Evolutionary conservation across 2,113 vertebrate genomes (phyloP), one percentile per base, ranked within the genome.

Genomic region (Scophthalmus maximus): DNA sequence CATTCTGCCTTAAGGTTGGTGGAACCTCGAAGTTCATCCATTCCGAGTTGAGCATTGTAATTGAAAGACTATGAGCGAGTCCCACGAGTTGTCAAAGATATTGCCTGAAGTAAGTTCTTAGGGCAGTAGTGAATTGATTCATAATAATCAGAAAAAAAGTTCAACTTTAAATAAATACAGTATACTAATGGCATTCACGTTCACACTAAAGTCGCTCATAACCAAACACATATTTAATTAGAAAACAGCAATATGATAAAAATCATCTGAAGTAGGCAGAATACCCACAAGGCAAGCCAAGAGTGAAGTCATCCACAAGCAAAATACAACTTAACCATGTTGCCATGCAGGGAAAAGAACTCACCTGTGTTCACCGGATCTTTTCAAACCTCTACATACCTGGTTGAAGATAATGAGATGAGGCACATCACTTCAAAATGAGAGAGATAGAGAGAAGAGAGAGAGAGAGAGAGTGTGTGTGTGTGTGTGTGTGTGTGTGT

Each of bases 391-490:
- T 60, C 10, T 49, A 68, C 51, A 68, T 59, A 78, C 47, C 46
- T 63, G 59, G 77, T 36, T 73, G 38, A 76, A 79, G 71, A 74
- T 69, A 83, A 72, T 63, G 9, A 78, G 29, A 71, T 5, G 64
- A 56, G 55, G 49, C 36, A 63, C 34, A 75, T 79, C 30, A 18
- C 64, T 66, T 69, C 4, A 68, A 71, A 79, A 65, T 34, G 42
- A 76, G 32, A 49, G 62, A 73, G n/a, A n/a, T n/a, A n/a, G n/a
- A n/a, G n/a, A n/a, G n/a, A n/a, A 34, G 32, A 34, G 32, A 34
- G 32, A 34, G 9, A 34, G 32, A 34, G 32, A 34, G 32, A 34
- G 42, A n/a, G n/a, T n/a, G n/a, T n/a, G n/a, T n/a, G n/a, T n/a
- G n/a, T n/a, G n/a, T n/a, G n/a, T n/a, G n/a, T n/a, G n/a, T n/a